phyloP scores from a whole-genome alignment of 2,888 invertebrate species.

The Omphaloscelis lunosa region DNA sequence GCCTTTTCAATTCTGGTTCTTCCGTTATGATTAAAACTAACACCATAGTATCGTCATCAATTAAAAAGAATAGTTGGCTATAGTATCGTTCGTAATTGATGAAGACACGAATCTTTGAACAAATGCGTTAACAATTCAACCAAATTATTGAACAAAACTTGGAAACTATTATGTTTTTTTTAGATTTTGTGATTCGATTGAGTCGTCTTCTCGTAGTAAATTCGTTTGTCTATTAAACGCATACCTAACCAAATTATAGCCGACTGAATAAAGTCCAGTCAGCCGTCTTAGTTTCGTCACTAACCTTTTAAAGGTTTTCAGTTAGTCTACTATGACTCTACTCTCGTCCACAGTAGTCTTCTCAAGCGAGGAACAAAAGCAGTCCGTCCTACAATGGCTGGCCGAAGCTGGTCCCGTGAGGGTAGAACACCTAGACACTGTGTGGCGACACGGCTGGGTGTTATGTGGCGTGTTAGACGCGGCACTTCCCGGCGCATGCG shows the following conservation, averaged over 20 bases:
- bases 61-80: background rate
- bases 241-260: background rate
- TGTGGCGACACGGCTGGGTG: constrained; percentile 91
- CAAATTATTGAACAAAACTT: no score
- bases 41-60: background rate
- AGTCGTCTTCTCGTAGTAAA: no score
- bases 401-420: constrained; percentile 82
- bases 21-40: background rate
- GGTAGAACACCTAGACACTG: constrained; percentile 87
- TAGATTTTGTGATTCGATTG: no score
- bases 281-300: background rate
- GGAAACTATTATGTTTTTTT: no score
- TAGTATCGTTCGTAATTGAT: background rate
- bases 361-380: constrained; percentile 86
- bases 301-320: no score
- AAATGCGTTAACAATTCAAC: no score
- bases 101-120: background rate
- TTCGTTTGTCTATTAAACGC: background rate
- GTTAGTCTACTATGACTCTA: no score
- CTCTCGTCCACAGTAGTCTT: constrained; percentile 80
- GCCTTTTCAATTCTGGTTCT: background rate
- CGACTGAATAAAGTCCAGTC: background rate
- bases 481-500: constrained; percentile 91
- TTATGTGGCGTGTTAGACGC: constrained; percentile 91
- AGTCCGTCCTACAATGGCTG: constrained; percentile 85